Evolutionary conservation across 37 sponge, comb jelly and placozoan species (phyloP), one percentile per base, ranked within the genome.

Genomic region (Halisarca cf. caerulea): DNA sequence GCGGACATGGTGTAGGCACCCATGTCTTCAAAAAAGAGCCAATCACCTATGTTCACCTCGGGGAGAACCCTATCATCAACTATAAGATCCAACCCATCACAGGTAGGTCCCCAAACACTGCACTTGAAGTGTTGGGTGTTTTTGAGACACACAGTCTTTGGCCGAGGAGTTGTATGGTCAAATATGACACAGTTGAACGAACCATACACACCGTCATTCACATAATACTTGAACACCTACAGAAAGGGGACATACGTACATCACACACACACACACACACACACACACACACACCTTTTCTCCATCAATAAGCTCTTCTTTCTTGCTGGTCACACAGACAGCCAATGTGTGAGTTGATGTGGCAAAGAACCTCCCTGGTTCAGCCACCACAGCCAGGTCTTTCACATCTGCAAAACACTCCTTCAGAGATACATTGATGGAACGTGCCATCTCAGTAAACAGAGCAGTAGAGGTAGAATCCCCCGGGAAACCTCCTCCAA

Each of bases 401-500:
- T 32, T 32, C 24, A 41, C 17, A 6, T 38, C 70, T n/a, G 38
- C 33, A 69, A 82, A 82, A 77, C 17, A 17, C 20, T 82, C 68
- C 30, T 1, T 9, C 18, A 73, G 4, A 21, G 69, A 66, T 14
- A 15, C 23, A 17, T 81, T 51, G n/a, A 33, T 66, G 59, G 44
- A 8, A 24, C 40, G 42, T 0, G 82, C 36, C 66, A 82, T 61
- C 60, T 79, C 42, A 21, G 33, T 9, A 80, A 88, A 92, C 41
- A 85, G 83, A 21, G 44, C 83, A 7, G 43, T 54, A 3, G 90
- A 83, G 7, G 33, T 69, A 20, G 51, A 66, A 41, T 47, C 37
- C 28, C 91, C 95, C 25, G 95, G 95, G 69, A 89, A 97, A 0
- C 97, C 97, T 18, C 97, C 97, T 40, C 97, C 97, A 59, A 97